A percentile compares a stretch with the other conserved stretches of the same genome.
Evolutionary conservation across 2,888 invertebrate genomes (phyloP).

Genomic region (Lithophane ornitopus): DNA sequence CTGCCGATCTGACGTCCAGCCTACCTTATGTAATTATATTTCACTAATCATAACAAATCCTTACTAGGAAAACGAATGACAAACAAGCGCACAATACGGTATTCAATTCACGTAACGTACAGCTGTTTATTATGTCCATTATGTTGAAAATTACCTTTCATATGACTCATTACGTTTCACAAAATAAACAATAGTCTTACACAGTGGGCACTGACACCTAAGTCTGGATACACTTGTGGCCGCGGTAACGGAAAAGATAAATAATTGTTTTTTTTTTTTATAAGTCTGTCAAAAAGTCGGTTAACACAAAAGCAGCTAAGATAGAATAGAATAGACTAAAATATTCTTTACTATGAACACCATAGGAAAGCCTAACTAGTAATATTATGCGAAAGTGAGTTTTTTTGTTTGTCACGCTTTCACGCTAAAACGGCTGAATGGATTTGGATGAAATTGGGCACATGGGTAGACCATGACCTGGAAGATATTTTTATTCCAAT

Average conservation of each 20-base stretch:
- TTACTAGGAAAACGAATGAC: background rate
- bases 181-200: slow-evolving; percentile 4
- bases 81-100: background rate
- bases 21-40: background rate
- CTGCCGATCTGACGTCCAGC: too few relatives aligned
- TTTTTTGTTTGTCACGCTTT: too few relatives aligned
- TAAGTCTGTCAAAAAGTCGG: background rate
- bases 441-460: too few relatives aligned
- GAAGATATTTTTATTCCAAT: too few relatives aligned
- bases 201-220: slow-evolving; percentile 4
- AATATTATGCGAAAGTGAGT: too few relatives aligned
- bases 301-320: background rate
- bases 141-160: slow-evolving; percentile 4
- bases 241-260: background rate
- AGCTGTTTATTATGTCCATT: background rate
- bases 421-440: too few relatives aligned
- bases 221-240: slow-evolving; percentile 4
- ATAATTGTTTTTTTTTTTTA: background rate
- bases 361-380: too few relatives aligned
- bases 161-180: slow-evolving; percentile 24
- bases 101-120: background rate
- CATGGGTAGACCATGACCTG: too few relatives aligned
- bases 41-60: background rate
- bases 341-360: too few relatives aligned
- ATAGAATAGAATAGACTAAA: background rate